Base-by-base conservation (phyloP, 2,888 invertebrate species). In the Meteorus cinctellus region DNA sequence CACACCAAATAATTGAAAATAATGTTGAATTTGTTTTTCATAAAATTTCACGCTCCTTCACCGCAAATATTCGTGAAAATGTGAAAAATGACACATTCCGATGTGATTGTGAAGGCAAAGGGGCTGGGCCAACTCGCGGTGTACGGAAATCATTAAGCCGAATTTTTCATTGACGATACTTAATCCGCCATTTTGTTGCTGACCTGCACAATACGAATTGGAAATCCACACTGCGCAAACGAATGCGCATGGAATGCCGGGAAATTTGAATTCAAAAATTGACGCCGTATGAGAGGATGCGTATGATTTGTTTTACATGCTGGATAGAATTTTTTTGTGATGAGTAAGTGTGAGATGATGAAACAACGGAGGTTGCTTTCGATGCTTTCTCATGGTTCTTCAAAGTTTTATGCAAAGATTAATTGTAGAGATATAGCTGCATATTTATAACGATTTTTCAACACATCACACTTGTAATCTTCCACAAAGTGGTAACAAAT, bases 31-130 rank as follows among this genome's bases (percentile, higher is more conserved):
- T 16, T 19, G 5, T 60, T 60, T 12, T 27, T 34, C 1, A 60
- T 19, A 27, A 19, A 34, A 31, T 34, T 36, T 29, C 45, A 34
- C 4, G 63, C 45, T 45, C 12, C 27, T 74, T 65, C 51, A 65
- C 60, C 60, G 65, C 45, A 72, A 76, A 72, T 78, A 67, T 70
- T 76, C 67, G 77, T 66, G 74, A 72, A 78, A 81, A 81, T 80
- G 81, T 78, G 81, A 84, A 82, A 79, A 81, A 81, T 83, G 83
- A 84, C 84, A 84, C 83, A 84, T 84, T 81, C 83, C 82, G 79
- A 76, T 80, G 70, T 72, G 62, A 68, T 70, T 80, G 75, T 68
- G 27, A 59, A 71, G 77, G 78, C 67, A 81, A 78, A 79, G 74
- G 81, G 81, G 80, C 75, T 77, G 78, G 80, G 79, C 75, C 76